Conservation (phyloP, 1,140 invertebrate species). For the Medauroidea extradentata region DNA sequence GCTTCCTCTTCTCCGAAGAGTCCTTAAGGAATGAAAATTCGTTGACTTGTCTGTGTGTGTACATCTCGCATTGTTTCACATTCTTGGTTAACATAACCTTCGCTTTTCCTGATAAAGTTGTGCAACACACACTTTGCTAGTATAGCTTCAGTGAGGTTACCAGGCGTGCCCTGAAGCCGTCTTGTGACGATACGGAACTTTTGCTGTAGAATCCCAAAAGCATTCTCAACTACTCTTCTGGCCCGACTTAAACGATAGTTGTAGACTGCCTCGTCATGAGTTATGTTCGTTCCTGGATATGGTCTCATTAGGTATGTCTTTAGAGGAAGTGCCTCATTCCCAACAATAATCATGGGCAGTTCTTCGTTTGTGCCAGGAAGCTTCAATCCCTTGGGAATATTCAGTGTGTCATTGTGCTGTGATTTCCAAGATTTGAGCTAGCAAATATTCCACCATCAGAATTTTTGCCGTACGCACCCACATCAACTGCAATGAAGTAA, state of each 20-base stretch:
- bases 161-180: background rate
- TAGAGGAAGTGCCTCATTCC: slow-evolving; percentile 39
- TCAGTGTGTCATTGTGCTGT: background rate
- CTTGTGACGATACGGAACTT: slow-evolving; percentile 17
- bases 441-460: slow-evolving; percentile 19
- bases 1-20: too few relatives aligned
- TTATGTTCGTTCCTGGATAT: slow-evolving; percentile 23
- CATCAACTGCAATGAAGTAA: slow-evolving; percentile 37
- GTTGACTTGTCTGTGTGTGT: too few relatives aligned
- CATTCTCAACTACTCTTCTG: slow-evolving; percentile 23
- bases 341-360: slow-evolving; percentile 33
- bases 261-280: slow-evolving; percentile 18
- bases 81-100: too few relatives aligned
- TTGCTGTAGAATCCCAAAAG: slow-evolving; percentile 23
- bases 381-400: background rate
- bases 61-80: too few relatives aligned
- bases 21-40: too few relatives aligned
- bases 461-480: slow-evolving; percentile 36
- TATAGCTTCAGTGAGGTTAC: background rate
- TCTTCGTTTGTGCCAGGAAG: slow-evolving; percentile 22
- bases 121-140: too few relatives aligned
- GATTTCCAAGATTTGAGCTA: slow-evolving; percentile 16
- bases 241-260: slow-evolving; percentile 29
- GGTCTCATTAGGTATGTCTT: slow-evolving; percentile 32
- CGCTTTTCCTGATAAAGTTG: too few relatives aligned